These are phyloP conservation scores for Lysiphlebus fabarum DNA, from an alignment of 1,140 invertebrate species.

Conservation along the genomic window DNA sequence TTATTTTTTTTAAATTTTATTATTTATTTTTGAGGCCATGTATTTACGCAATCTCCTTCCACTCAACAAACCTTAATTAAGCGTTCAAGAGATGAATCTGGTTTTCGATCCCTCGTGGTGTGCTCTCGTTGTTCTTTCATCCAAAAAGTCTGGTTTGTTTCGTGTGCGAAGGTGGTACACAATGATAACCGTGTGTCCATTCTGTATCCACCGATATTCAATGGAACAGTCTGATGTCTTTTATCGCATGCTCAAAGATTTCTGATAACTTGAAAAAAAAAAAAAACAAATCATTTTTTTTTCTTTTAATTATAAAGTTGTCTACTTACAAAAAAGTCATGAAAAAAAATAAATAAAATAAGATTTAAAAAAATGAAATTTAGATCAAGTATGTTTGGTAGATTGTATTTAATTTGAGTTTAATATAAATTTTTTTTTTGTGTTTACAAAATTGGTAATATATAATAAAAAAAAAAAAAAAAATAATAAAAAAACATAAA, in stretches of 20 bases:
- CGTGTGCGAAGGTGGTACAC: slow-evolving; percentile 4
- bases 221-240: slow-evolving; percentile 27
- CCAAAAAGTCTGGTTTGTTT: slow-evolving; percentile 10
- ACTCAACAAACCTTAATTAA: slow-evolving; percentile 44
- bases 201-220: neutral
- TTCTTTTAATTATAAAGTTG: too few relatives aligned
- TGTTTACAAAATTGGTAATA: too few relatives aligned
- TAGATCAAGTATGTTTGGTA: too few relatives aligned
- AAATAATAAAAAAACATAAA: neutral
- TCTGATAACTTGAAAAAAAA: slow-evolving; percentile 18
- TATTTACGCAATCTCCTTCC: slow-evolving; percentile 37
- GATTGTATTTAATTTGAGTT: too few relatives aligned
- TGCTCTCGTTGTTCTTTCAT: slow-evolving; percentile 25
- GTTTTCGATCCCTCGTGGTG: slow-evolving; percentile 32
- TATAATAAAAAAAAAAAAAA: too few relatives aligned
- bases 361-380: too few relatives aligned
- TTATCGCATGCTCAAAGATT: slow-evolving; percentile 16
- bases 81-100: slow-evolving; percentile 49
- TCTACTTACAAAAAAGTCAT: too few relatives aligned
- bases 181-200: neutral
- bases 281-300: too few relatives aligned
- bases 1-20: slow-evolving; percentile 20
- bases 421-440: too few relatives aligned
- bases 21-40: slow-evolving; percentile 15
- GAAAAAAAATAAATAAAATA: too few relatives aligned